Evolutionary conservation across 2,113 vertebrate species (phyloP), one percentile per base, ranked within the genome.

Genomic region (Hiodon alosoides): DNA sequence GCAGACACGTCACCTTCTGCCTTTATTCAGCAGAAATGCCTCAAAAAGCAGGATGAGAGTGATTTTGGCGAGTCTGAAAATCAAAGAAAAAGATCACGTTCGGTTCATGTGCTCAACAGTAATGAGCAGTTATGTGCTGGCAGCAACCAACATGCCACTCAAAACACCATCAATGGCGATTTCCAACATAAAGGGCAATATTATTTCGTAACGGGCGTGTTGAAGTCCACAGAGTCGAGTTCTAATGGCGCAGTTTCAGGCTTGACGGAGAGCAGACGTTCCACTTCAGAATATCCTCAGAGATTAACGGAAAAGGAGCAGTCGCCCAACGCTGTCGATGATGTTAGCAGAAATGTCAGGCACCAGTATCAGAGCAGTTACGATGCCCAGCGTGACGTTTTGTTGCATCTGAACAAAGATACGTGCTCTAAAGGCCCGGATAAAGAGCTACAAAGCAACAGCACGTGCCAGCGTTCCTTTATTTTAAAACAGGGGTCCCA

Each of bases 171-270:
- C 74, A 89, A 85, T 51, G 85, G 90, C 78, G 90, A 87, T 79
- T 86, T 91, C 79, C 87, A 89, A 72, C 89, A 92, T 65, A 92
- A 93, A 75, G 90, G 90, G 13, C 90, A 90, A 67, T 93, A 88
- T 76, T 93, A 93, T 75, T 93, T 90, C 72, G 86, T 93, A 52
- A 92, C 90, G 0, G 91, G 91, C 16, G 71, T 91, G 66, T 89
- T 83, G 74, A 86, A 86, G 66, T 73, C 76, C 0, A 77, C 67
- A 16, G 87, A 77, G 46, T 69, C 79, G 6, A 76, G 78, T 17
- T 68, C 67, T 51, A 82, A 71, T 76, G 61, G 81, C 54, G 2
- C 71, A 70, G 31, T 85, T 81, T 68, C 65, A 77, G 57, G 81
- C 64, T 82, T 80, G 7, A 79, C 79, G 6, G 79, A 69, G 7